These are phyloP conservation scores for Hippolais icterina DNA, from an alignment of 2,113 vertebrate species.

Conservation along the genomic window DNA sequence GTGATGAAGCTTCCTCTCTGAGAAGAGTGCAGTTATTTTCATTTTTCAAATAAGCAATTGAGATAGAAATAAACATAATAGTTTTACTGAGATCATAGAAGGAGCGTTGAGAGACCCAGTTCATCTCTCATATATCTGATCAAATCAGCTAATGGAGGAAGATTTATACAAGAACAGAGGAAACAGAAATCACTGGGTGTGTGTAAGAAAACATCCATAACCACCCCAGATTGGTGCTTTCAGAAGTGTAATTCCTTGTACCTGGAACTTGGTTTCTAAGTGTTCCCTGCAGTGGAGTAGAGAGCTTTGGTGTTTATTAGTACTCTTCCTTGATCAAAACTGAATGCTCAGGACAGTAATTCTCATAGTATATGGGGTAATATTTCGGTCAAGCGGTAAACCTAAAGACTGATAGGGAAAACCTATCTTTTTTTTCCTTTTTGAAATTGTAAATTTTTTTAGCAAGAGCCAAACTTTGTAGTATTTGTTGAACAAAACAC, in stretches of 20 bases:
- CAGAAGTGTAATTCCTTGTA: not conserved
- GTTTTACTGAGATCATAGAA: not conserved
- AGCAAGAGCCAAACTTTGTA: not conserved
- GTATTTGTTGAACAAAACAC: not conserved
- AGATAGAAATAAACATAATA: not conserved
- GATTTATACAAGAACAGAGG: not conserved
- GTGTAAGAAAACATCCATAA: not conserved
- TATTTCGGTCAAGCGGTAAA: not conserved
- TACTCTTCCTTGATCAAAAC: not conserved
- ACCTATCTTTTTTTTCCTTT: not conserved
- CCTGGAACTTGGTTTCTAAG: not conserved
- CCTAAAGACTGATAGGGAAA: not conserved
- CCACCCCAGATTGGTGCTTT: not conserved
- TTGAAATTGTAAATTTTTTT: not conserved
- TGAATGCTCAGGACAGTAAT: not conserved
- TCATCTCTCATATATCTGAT: not conserved
- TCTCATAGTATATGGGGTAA: not conserved
- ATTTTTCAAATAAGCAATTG: slow-evolving; percentile 19
- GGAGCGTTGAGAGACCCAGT: not conserved
- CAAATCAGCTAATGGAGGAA: not conserved
- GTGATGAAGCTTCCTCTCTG: not conserved
- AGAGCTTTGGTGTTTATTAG: not conserved
- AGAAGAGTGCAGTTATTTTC: not conserved
- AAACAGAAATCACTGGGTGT: not conserved
- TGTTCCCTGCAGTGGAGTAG: not conserved